Evolutionary conservation across 2,888 invertebrate species (phyloP).

Genomic region (Callyntrura sp.): DNA sequence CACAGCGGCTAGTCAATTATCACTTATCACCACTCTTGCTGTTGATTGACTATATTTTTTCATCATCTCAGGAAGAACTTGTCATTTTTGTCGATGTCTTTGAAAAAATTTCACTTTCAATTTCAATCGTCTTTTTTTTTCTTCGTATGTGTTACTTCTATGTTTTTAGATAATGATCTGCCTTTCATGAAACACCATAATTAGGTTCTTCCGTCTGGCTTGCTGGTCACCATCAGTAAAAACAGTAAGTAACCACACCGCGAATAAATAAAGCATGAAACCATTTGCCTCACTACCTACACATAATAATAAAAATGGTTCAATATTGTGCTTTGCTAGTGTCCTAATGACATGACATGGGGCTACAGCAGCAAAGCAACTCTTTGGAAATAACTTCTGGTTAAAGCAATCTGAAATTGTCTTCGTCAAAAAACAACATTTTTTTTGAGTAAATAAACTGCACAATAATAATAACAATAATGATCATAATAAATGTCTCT

Average conservation of each 20-base stretch:
- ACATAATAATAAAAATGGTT: constrained; percentile 11
- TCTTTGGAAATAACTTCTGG: constrained; percentile 60
- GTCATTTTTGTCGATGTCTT: not conserved
- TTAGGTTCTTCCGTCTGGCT: constrained; percentile 71
- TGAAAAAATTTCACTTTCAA: constrained; percentile 54
- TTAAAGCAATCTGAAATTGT: constrained; percentile 53
- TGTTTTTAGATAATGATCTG: not conserved
- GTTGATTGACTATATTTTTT: constrained; percentile 50
- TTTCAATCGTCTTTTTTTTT: no score
- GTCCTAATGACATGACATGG: not conserved
- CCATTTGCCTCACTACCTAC: constrained; percentile 20
- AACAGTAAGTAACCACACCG: constrained; percentile 27
- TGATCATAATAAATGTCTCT: not conserved
- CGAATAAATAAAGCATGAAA: constrained; percentile 48
- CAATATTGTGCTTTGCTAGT: no score
- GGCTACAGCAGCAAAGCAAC: no score
- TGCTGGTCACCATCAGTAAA: constrained; percentile 26
- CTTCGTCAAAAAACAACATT: constrained; percentile 48
- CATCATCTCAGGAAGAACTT: constrained; percentile 16
- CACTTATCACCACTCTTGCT: no score
- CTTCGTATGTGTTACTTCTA: not conserved
- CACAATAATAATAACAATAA: no score
- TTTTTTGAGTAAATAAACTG: constrained; percentile 47
- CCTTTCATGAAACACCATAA: constrained; percentile 63
- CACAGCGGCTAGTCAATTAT: no score